phyloP scores from a whole-genome alignment of 2,113 vertebrate species.

The Hippoglossus stenolepis region DNA sequence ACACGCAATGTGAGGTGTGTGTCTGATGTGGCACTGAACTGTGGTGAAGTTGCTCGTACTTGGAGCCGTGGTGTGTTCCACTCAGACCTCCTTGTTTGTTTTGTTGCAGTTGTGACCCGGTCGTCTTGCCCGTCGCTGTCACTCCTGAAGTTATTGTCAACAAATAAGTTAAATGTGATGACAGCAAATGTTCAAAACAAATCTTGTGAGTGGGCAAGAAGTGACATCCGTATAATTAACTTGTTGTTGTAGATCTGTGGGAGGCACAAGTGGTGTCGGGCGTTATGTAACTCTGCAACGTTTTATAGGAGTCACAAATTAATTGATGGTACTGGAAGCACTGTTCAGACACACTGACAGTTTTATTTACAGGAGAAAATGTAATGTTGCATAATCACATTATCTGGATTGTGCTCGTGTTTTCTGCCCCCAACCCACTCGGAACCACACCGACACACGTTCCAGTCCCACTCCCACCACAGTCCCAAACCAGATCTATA shows the following conservation, averaged over 20 bases:
- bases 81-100: neutral
- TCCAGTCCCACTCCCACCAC: neutral
- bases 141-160: conserved; percentile 41
- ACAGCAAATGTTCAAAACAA: conserved; percentile 56
- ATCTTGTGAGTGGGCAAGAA: conserved; percentile 48
- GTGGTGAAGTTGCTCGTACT: conserved; percentile 7
- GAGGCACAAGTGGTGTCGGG: conserved; percentile 40
- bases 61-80: neutral
- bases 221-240: conserved; percentile 69
- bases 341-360: conserved; percentile 32
- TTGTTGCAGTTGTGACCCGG: neutral
- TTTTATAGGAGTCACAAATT: conserved; percentile 39
- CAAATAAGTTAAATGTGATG: conserved; percentile 44
- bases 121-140: conserved; percentile 37
- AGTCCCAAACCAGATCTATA: neutral
- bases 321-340: conserved; percentile 21
- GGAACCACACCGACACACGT: conserved; percentile 1
- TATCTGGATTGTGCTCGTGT: neutral
- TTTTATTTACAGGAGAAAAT: conserved; percentile 18
- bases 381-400: conserved; percentile 21
- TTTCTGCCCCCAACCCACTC: neutral
- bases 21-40: no score
- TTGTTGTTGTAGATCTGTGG: conserved; percentile 57
- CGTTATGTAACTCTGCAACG: conserved; percentile 24
- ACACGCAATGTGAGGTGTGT: neutral